Conservation (phyloP, 2,113 vertebrate genomes). For the Notarius lentiginosus region DNA sequence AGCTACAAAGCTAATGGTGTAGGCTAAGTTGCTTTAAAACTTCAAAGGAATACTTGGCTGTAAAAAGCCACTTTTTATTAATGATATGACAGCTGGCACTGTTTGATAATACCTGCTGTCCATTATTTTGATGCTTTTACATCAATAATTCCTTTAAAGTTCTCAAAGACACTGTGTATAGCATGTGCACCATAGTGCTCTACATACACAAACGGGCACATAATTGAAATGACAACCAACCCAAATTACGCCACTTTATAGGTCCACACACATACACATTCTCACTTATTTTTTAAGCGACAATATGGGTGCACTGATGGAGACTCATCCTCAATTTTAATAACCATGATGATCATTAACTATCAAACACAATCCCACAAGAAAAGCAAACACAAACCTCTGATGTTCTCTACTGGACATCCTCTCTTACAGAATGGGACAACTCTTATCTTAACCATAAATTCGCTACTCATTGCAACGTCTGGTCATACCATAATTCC, state of each 20-base stretch:
- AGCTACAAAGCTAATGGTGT: conserved; percentile 3
- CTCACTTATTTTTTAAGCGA: not conserved
- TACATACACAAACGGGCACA: not conserved
- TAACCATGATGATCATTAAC: not conserved
- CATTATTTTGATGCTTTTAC: not conserved
- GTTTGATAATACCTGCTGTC: not conserved
- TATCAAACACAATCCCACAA: conserved; percentile 8
- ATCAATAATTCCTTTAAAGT: not conserved
- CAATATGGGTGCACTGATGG: not conserved
- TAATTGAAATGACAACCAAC: not conserved
- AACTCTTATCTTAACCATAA: conserved; percentile 15
- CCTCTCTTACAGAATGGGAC: not conserved
- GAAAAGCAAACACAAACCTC: not conserved
- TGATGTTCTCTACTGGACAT: conserved; percentile 6
- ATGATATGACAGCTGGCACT: not conserved
- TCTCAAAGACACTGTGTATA: not conserved
- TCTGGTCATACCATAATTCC: conserved; percentile 3
- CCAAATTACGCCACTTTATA: not conserved
- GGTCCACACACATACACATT: conserved; percentile 1
- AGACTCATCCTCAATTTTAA: not conserved
- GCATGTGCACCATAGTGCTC: not conserved
- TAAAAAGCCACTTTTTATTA: not conserved
- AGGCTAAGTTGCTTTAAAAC: not conserved
- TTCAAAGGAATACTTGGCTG: not conserved
- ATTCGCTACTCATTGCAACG: not conserved